phyloP scores from a whole-genome alignment of 1,140 invertebrate genomes.

The Chironomus striatipennis region DNA sequence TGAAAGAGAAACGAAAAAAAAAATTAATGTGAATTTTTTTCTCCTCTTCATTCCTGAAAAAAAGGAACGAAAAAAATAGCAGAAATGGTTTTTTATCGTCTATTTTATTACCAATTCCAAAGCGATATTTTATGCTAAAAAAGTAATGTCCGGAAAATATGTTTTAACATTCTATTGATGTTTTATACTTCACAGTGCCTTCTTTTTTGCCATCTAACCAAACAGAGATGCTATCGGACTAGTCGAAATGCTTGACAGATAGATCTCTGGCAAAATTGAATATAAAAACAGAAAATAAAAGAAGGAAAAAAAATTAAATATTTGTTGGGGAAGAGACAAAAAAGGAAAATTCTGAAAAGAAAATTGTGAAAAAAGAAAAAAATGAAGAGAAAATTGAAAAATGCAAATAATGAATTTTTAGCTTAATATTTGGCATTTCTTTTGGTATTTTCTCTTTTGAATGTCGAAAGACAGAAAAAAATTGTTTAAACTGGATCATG shows the following conservation, averaged over 20 bases:
- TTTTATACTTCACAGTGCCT: not conserved
- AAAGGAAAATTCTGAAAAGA: too few species aligned
- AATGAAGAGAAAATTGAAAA: not conserved
- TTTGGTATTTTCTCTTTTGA: not conserved
- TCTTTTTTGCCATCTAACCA: not conserved
- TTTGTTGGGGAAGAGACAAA: too few species aligned
- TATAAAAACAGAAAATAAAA: not conserved
- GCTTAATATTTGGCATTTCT: slow-evolving; percentile 13
- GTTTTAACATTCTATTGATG: slow-evolving; percentile 22
- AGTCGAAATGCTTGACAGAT: not conserved
- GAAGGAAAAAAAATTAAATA: not conserved
- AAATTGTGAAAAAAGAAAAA: not conserved
- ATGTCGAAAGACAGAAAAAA: not conserved
- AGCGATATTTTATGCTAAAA: slow-evolving; percentile 22
- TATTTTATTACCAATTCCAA: slow-evolving; percentile 19
- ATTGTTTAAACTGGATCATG: slow-evolving; percentile 8
- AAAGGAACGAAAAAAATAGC: not conserved
- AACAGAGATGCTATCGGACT: not conserved
- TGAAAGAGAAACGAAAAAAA: not conserved
- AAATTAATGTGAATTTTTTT: not conserved
- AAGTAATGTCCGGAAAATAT: slow-evolving; percentile 24
- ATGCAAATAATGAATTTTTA: slow-evolving; percentile 14
- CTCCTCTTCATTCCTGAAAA: not conserved
- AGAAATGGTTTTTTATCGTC: slow-evolving; percentile 21
- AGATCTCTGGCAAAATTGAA: slow-evolving; percentile 5